A percentile compares a stretch with the other conserved stretches of the same genome.
These are phyloP conservation scores for Drosophila suzukii DNA, from an alignment of 1,140 invertebrate species.

Conservation along the genomic window DNA sequence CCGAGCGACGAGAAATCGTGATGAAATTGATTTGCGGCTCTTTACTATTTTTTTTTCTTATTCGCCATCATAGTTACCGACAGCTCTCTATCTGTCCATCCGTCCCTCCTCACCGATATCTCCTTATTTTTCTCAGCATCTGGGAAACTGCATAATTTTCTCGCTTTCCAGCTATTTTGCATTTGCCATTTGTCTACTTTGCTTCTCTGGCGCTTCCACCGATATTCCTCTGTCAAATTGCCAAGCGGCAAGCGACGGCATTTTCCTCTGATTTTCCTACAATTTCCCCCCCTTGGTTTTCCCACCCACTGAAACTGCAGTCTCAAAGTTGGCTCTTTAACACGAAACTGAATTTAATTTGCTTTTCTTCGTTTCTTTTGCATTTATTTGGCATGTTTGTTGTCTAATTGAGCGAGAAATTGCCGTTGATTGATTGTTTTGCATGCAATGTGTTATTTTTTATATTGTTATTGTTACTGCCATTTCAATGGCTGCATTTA, in stretches of 20 bases:
- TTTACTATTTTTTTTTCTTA: conserved; percentile 55
- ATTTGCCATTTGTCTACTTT: conserved; percentile 56
- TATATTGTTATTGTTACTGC: conserved; percentile 31
- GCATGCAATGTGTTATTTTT: conserved; percentile 75
- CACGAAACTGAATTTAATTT: conserved; percentile 82
- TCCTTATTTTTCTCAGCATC: background rate
- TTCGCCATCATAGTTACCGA: conserved; percentile 67
- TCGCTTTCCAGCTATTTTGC: conserved; percentile 81
- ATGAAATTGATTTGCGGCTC: conserved; percentile 80
- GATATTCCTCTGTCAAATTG: conserved; percentile 75
- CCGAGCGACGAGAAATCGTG: conserved; percentile 74
- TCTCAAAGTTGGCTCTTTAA: conserved; percentile 68
- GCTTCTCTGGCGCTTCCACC: conserved; percentile 51
- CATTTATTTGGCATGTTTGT: conserved; percentile 73
- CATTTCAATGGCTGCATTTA: conserved; percentile 27
- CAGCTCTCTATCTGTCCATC: conserved; percentile 30
- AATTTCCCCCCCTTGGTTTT: background rate
- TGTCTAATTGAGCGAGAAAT: conserved; percentile 84
- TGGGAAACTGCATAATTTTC: conserved; percentile 67
- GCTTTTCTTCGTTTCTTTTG: conserved; percentile 50
- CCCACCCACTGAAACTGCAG: conserved; percentile 11
- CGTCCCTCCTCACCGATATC: background rate
- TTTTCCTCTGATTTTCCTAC: conserved; percentile 35
- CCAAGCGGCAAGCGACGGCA: conserved; percentile 51
- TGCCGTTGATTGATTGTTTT: conserved; percentile 83